Base-by-base conservation (phyloP, 2,888 invertebrate species). In the Pheosia tremula region DNA sequence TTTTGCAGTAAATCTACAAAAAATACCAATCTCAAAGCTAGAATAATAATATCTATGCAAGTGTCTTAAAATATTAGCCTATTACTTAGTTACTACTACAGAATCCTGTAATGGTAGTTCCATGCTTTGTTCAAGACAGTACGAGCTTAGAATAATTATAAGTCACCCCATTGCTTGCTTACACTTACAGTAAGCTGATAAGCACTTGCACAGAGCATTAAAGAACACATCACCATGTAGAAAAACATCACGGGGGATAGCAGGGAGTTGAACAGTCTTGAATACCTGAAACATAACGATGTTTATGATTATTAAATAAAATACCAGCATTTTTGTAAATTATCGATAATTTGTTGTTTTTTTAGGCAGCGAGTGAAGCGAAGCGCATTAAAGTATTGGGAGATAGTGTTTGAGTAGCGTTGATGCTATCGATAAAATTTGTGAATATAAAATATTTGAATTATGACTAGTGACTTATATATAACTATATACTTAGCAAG, bases 211-310 rank as follows among this genome's bases (percentile, higher is more conserved):
- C 91, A 91, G 37, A 93, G 80, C 88, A 89, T 83, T 41, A 91
- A 63, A 0, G 91, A 88, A 66, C 89, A 89, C 78, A 91, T 85
- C 0, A 90, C 79, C 38, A 91, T 81, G 71, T 92, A 93, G 13
- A 90, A 68, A 66, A 92, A 91, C 90, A 93, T 90, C 3, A 91
- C 88, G 0, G 92, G 93, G 3, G 93, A 91, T 5, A 91, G 67
- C 61, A 91, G 64, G 0, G 89, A 89, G 72, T 91, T 87, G 64
- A 91, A 88, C 58, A 89, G 69, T 71, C 82, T 85, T 47, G 86
- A 85, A 74, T 91, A 75, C 66, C 92, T 91, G 61, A 69, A 73
- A 69, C 64, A 71, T n/a, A 3, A 5, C 43, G n/a, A 5, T 47
- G n/a, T n/a, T 47, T 4, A 47, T 47, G 11, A 47, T 47, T 47